Conservation (phyloP, 2,888 invertebrate genomes). For the Brachypalpus laphriformis region DNA sequence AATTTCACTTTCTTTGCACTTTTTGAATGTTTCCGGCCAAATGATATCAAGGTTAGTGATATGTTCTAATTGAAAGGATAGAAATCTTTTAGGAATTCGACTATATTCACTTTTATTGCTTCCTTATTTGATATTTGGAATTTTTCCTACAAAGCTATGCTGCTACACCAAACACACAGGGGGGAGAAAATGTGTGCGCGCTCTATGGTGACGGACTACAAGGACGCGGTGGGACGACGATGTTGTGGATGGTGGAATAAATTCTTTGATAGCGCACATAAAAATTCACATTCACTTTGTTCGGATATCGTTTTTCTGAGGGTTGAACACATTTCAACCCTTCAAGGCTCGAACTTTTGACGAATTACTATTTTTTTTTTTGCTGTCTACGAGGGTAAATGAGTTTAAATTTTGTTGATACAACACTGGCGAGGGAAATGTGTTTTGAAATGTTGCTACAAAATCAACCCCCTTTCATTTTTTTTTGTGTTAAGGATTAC, state of each 20-base stretch:
- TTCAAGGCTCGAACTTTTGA: slow-evolving; percentile 21
- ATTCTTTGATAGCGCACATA: slow-evolving; percentile 28
- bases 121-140: slow-evolving; percentile 15
- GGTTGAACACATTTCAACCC: slow-evolving; percentile 23
- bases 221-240: slow-evolving; percentile 38
- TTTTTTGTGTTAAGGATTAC: slow-evolving; percentile 1
- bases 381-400: not conserved
- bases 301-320: slow-evolving; percentile 7
- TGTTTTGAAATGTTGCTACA: slow-evolving; percentile 48
- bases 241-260: slow-evolving; percentile 49
- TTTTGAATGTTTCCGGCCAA: not conserved
- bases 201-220: slow-evolving; percentile 34
- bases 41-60: not conserved
- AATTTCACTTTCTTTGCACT: slow-evolving; percentile 39
- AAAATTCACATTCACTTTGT: slow-evolving; percentile 3
- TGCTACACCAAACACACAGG: slow-evolving; percentile 29
- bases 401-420: slow-evolving; percentile 30
- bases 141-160: slow-evolving; percentile 9
- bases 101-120: not conserved
- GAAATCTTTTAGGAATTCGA: not conserved
- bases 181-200: slow-evolving; percentile 45
- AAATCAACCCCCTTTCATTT: slow-evolving; percentile 36
- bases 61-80: not conserved
- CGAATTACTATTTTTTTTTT: slow-evolving; percentile 16
- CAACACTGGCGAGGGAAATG: slow-evolving; percentile 7